A percentile compares a stretch with the other conserved stretches of the same genome.
phyloP scores from a whole-genome alignment of 2,797 vertebrate genomes.

The Chaetophractus vellerosus region DNA sequence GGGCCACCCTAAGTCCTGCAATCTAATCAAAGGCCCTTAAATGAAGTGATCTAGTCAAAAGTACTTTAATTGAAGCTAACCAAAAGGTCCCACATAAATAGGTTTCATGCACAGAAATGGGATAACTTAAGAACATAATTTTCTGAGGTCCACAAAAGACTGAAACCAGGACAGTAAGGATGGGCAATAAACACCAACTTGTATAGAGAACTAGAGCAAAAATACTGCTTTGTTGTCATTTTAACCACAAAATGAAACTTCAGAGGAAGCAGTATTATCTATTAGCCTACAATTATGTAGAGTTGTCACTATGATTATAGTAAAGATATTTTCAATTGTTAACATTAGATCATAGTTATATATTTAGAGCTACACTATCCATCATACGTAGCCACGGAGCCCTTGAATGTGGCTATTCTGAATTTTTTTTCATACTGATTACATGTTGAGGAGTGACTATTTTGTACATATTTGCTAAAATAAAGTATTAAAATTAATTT shows the following conservation, averaged over 20 bases:
- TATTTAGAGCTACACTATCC: not conserved
- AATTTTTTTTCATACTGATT: not conserved
- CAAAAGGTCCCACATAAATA: too few species aligned
- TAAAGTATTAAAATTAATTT: not conserved
- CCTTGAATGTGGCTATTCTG: not conserved
- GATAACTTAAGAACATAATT: too few species aligned
- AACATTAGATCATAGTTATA: rapidly evolving
- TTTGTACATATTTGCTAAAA: constrained; percentile 40
- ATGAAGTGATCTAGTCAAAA: too few species aligned
- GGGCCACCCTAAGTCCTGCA: too few species aligned
- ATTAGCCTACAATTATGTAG: not conserved
- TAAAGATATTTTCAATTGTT: not conserved
- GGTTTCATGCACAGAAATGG: too few species aligned
- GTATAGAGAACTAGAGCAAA: not conserved
- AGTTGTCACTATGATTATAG: rapidly evolving
- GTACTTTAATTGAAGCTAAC: too few species aligned
- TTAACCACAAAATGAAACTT: not conserved
- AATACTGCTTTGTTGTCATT: not conserved
- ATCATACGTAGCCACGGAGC: not conserved
- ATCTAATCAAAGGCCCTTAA: too few species aligned
- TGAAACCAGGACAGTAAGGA: too few species aligned
- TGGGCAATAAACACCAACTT: not conserved
- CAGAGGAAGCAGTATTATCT: rapidly evolving
- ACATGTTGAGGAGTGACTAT: not conserved
- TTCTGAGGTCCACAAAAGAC: too few species aligned